Conservation (phyloP, 2,888 invertebrate species). For the Parnassius apollo region DNA sequence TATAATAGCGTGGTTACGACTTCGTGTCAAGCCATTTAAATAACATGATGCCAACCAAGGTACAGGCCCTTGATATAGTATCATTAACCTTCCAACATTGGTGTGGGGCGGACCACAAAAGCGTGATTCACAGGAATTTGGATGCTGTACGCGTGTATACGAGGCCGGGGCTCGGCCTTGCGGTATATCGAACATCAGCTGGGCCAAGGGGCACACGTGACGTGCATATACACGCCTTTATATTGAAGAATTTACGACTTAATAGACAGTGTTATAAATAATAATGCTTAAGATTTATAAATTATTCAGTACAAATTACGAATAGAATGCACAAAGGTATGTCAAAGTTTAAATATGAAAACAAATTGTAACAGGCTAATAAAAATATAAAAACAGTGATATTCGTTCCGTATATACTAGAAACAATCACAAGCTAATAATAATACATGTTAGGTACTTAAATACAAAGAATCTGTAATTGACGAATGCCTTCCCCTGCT, state of each 20-base stretch:
- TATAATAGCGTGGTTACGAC: not conserved
- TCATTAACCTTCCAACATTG: slow-evolving; percentile 39
- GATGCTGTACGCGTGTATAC: slow-evolving; percentile 63
- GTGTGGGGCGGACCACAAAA: slow-evolving; percentile 42
- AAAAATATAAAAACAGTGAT: too few relatives aligned
- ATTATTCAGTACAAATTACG: too few relatives aligned
- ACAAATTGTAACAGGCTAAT: too few relatives aligned
- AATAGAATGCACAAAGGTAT: too few relatives aligned
- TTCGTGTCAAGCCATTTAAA: not conserved
- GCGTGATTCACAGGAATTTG: slow-evolving; percentile 61
- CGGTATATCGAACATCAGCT: slow-evolving; percentile 41
- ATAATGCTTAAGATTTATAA: not conserved
- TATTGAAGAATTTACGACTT: not conserved
- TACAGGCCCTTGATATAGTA: slow-evolving; percentile 19
- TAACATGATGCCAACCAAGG: not conserved
- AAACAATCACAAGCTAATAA: too few relatives aligned
- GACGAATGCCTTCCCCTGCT: too few relatives aligned
- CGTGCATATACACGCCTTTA: slow-evolving; percentile 29
- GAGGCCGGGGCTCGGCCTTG: slow-evolving; percentile 67
- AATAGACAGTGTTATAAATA: not conserved
- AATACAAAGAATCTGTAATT: too few relatives aligned
- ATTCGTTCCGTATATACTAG: too few relatives aligned
- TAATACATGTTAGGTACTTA: too few relatives aligned
- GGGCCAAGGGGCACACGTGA: slow-evolving; percentile 44
- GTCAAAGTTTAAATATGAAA: too few relatives aligned